These are phyloP conservation scores for Harlomillsia oculata DNA, from an alignment of 1,140 invertebrate species.

Conservation along the genomic window DNA sequence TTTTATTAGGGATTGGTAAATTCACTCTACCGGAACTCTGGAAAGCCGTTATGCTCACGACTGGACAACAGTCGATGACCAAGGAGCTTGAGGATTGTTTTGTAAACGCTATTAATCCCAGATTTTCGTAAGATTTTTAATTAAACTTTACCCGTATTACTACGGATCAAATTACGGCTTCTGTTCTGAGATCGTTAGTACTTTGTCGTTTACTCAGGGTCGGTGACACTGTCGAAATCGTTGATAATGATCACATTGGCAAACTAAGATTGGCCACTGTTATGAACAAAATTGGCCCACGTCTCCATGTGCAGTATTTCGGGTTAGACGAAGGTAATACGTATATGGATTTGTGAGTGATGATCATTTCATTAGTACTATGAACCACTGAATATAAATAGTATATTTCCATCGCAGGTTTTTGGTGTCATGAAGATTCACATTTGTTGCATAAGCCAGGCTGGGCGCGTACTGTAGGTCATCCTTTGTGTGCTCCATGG, in stretches of 20 bases:
- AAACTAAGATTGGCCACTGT: constrained; percentile 84
- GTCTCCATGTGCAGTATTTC: constrained; percentile 81
- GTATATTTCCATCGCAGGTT: constrained; percentile 42
- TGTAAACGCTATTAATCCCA: not conserved
- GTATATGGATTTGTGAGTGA: not conserved
- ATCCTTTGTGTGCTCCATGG: constrained; percentile 68
- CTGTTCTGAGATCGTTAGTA: not conserved
- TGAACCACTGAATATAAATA: not conserved
- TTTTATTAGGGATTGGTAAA: no score
- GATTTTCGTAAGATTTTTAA: not conserved
- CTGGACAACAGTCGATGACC: no score
- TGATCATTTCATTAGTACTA: not conserved
- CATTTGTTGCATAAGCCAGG: constrained; percentile 88
- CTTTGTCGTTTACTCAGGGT: constrained; percentile 39
- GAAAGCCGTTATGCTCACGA: no score
- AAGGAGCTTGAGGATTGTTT: not conserved
- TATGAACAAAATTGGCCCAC: constrained; percentile 77
- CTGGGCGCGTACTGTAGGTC: constrained; percentile 74
- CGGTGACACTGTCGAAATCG: constrained; percentile 79
- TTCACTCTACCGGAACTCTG: no score
- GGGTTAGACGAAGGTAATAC: constrained; percentile 58
- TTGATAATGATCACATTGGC: constrained; percentile 88
- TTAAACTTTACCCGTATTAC: not conserved
- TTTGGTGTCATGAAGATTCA: constrained; percentile 93
- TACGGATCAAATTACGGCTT: not conserved